Conservation (phyloP, 2,113 vertebrate species). For the Rafetus swinhoei region DNA sequence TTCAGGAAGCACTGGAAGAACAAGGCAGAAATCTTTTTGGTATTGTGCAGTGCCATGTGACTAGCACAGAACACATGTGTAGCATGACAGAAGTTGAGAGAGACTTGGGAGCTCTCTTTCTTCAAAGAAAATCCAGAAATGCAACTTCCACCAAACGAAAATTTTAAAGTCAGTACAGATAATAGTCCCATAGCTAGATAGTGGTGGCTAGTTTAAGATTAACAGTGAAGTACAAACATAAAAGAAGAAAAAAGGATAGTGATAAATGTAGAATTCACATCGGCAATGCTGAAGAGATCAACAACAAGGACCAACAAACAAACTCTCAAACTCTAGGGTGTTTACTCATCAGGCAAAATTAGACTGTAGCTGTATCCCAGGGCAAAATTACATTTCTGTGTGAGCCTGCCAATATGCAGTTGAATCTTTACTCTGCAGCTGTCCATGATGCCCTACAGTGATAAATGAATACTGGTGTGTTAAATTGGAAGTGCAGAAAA, state of each 20-base stretch:
- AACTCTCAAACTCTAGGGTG: conserved; percentile 47
- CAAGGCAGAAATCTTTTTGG: not conserved
- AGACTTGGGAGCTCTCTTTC: not conserved
- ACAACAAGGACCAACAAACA: conserved; percentile 54
- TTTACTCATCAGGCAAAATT: conserved; percentile 76
- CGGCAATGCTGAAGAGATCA: not conserved
- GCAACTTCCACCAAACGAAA: not conserved
- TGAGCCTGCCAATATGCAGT: conserved; percentile 60
- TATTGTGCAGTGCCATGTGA: not conserved
- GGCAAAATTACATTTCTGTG: conserved; percentile 60
- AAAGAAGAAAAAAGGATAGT: not conserved
- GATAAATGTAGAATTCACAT: not conserved
- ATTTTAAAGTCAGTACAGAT: not conserved
- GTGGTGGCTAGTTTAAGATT: not conserved
- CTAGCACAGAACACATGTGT: not conserved
- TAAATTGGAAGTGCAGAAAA: conserved; percentile 74
- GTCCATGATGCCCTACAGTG: conserved; percentile 65
- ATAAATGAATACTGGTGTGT: conserved; percentile 72
- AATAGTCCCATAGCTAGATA: not conserved
- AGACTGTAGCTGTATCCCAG: conserved; percentile 64
- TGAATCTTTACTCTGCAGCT: conserved; percentile 71
- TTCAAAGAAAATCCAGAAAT: not conserved
- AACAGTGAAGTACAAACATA: not conserved
- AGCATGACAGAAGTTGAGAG: not conserved
- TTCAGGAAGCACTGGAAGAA: not conserved